Evolutionary conservation across 2,797 vertebrate species (phyloP).

Genomic region (Eurystomus glaucurus): DNA sequence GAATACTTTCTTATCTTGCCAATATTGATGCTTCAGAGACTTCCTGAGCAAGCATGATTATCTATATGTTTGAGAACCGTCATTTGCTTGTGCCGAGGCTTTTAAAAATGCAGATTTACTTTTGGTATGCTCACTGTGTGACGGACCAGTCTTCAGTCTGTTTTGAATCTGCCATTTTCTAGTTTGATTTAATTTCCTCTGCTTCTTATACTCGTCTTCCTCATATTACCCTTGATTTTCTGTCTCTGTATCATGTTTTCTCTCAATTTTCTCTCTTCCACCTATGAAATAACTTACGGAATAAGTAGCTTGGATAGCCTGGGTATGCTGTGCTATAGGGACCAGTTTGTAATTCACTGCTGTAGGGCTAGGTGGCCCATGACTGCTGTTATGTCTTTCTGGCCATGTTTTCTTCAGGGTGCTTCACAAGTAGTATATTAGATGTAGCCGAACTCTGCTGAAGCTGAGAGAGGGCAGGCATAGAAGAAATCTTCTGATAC

Average conservation of each 20-base stretch:
- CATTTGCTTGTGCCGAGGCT: not conserved
- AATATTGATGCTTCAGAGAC: not conserved
- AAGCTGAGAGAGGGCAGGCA: not conserved
- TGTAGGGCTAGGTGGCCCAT: not conserved
- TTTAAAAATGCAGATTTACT: not conserved
- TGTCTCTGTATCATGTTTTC: not conserved
- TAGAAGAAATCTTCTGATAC: not conserved
- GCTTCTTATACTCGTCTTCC: not conserved
- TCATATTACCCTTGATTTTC: not conserved
- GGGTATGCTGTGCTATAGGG: not conserved
- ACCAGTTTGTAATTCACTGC: not conserved
- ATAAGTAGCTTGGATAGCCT: not conserved
- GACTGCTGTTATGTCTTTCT: not conserved
- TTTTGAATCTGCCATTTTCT: not conserved
- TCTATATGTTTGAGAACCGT: not conserved
- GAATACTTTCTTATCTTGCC: not conserved
- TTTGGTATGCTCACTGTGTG: not conserved
- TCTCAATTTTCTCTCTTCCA: not conserved
- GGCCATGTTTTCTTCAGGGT: not conserved
- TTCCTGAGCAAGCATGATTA: not conserved
- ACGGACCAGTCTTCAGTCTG: not conserved
- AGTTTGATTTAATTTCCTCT: not conserved
- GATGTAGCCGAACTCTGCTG: not conserved
- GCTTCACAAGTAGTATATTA: not conserved
- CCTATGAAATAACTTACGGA: not conserved